These are phyloP conservation scores for Cheilosia vernalis DNA, from an alignment of 2,888 invertebrate genomes.

Conservation along the genomic window DNA sequence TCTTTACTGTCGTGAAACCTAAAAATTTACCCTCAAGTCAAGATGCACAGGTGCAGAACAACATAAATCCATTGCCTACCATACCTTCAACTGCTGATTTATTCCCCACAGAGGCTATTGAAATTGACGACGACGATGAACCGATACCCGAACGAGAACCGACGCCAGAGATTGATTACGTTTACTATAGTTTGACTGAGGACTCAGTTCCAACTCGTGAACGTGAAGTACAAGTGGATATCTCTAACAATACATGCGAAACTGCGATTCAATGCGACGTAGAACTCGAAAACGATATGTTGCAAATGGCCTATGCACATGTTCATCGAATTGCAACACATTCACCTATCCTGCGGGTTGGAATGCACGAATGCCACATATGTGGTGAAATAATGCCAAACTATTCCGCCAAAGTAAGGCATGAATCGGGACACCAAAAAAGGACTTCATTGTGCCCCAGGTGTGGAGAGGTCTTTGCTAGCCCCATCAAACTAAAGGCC, in stretches of 20 bases:
- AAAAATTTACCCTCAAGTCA: background rate
- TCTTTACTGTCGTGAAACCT: conserved; percentile 29
- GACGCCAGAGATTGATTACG: conserved; percentile 3
- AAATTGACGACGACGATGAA: background rate
- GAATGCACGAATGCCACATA: conserved; percentile 48
- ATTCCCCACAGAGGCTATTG: background rate
- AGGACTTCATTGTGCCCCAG: conserved; percentile 36
- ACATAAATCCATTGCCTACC: background rate
- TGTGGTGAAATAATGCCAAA: conserved; percentile 53
- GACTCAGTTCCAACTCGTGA: conserved; percentile 27
- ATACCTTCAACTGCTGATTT: too few relatives aligned
- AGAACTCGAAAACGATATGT: conserved; percentile 1
- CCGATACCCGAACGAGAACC: background rate
- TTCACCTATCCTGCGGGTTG: background rate
- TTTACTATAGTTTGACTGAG: conserved; percentile 10
- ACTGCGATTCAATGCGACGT: conserved; percentile 27
- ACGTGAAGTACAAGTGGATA: conserved; percentile 21
- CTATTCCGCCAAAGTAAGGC: conserved; percentile 8
- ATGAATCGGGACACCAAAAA: conserved; percentile 32
- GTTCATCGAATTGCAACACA: background rate
- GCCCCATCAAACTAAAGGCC: background rate
- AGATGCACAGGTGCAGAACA: background rate
- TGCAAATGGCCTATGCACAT: background rate
- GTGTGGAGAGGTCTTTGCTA: conserved; percentile 43
- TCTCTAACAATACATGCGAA: background rate